Conservation (phyloP, 2,888 invertebrate genomes). For the Lagria hirta region DNA sequence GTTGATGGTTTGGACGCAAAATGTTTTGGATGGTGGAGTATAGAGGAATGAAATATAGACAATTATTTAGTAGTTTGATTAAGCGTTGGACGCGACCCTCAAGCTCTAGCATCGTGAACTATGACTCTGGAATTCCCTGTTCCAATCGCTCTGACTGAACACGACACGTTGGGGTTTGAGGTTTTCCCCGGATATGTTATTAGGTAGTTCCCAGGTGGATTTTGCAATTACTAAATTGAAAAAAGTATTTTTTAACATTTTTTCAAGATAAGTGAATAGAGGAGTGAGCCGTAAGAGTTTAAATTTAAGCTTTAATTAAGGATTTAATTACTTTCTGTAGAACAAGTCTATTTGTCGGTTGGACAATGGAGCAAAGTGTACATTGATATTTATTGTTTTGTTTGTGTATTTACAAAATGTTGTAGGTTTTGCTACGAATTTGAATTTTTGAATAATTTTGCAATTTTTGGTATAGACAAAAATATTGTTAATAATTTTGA, state of each 20-base stretch:
- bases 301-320: slow-evolving; percentile 16
- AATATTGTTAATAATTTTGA: too few species aligned
- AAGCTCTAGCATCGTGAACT: slow-evolving; percentile 16
- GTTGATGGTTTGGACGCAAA: slow-evolving; percentile 7
- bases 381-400: slow-evolving; percentile 8
- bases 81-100: slow-evolving; percentile 16
- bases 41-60: slow-evolving; percentile 20
- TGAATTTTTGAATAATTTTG: too few species aligned
- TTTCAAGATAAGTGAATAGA: background rate
- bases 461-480: too few species aligned
- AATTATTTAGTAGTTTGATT: slow-evolving; percentile 21
- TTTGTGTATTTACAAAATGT: too few species aligned
- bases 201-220: slow-evolving; percentile 7
- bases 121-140: slow-evolving; percentile 21
- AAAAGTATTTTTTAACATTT: slow-evolving; percentile 5
- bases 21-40: too few species aligned
- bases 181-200: slow-evolving; percentile 9
- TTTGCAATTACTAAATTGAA: slow-evolving; percentile 15
- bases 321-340: slow-evolving; percentile 12
- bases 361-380: too few species aligned
- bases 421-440: too few species aligned
- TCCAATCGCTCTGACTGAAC: slow-evolving; percentile 19
- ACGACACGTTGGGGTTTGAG: slow-evolving; percentile 23
- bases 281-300: background rate
- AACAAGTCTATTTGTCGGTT: slow-evolving; percentile 6